These are phyloP conservation scores for Mycetomoellerius zeteki DNA, from an alignment of 1,140 invertebrate genomes.

Conservation along the genomic window DNA sequence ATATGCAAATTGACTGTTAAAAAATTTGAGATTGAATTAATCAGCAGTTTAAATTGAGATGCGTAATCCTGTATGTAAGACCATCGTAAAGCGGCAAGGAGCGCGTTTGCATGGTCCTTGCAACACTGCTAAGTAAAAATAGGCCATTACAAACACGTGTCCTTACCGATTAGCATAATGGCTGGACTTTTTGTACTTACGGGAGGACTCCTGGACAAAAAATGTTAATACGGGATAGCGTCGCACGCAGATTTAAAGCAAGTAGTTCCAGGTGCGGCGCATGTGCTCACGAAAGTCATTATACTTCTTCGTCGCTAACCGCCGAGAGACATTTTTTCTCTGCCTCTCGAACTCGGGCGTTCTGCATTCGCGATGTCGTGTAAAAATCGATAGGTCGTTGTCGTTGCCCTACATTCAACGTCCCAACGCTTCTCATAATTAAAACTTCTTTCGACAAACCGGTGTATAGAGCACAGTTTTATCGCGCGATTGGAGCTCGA, in stretches of 20 bases:
- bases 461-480: slow-evolving; percentile 16
- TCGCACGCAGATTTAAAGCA: slow-evolving; percentile 71
- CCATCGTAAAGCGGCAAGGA: neutral
- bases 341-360: slow-evolving; percentile 53
- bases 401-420: slow-evolving; percentile 61
- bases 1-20: slow-evolving; percentile 40
- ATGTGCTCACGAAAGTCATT: slow-evolving; percentile 74
- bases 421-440: slow-evolving; percentile 61
- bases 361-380: slow-evolving; percentile 62
- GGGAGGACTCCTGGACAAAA: slow-evolving; percentile 62
- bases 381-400: slow-evolving; percentile 70
- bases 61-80: slow-evolving; percentile 31
- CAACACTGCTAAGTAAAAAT: slow-evolving; percentile 76
- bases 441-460: slow-evolving; percentile 62
- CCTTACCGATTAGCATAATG: slow-evolving; percentile 82
- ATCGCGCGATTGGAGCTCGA: slow-evolving; percentile 43
- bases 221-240: slow-evolving; percentile 77
- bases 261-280: slow-evolving; percentile 74
- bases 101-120: neutral
- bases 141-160: slow-evolving; percentile 82
- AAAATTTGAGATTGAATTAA: slow-evolving; percentile 29
- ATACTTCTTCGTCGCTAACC: slow-evolving; percentile 62
- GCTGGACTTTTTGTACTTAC: slow-evolving; percentile 71
- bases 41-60: slow-evolving; percentile 32
- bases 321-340: slow-evolving; percentile 49